Conservation (phyloP, 2,888 invertebrate genomes). For the Tipula lateralis region DNA sequence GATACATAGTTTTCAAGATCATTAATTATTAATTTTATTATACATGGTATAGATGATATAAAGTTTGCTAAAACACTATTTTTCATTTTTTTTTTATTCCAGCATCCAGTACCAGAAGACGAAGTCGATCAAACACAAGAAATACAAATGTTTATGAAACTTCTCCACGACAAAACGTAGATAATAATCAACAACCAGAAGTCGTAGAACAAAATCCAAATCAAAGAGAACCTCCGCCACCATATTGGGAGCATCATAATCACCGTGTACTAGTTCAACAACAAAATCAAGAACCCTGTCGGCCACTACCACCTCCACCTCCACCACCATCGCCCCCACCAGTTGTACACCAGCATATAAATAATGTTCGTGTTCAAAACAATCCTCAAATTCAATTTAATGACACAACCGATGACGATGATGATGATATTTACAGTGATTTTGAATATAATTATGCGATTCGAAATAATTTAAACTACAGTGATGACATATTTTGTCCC, state of each 20-base stretch:
- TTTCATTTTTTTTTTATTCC: not conserved
- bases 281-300: not conserved
- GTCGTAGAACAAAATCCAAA: not conserved
- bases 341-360: not conserved
- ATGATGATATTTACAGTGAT: not conserved
- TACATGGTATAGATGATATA: too few relatives aligned
- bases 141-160: not conserved
- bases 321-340: not conserved
- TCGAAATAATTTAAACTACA: not conserved
- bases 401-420: not conserved
- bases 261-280: not conserved
- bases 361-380: not conserved
- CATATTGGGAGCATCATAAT: conserved; percentile 26
- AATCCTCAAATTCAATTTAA: not conserved
- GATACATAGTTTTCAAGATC: too few relatives aligned
- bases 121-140: not conserved
- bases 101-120: not conserved
- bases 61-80: not conserved
- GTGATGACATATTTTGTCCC: conserved; percentile 2
- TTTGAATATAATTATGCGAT: conserved; percentile 12
- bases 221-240: conserved; percentile 20
- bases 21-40: too few relatives aligned
- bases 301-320: not conserved
- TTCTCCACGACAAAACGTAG: not conserved
- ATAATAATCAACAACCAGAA: not conserved